Base-by-base conservation (phyloP, 2,113 vertebrate species). In the Brachypteracias leptosomus region DNA sequence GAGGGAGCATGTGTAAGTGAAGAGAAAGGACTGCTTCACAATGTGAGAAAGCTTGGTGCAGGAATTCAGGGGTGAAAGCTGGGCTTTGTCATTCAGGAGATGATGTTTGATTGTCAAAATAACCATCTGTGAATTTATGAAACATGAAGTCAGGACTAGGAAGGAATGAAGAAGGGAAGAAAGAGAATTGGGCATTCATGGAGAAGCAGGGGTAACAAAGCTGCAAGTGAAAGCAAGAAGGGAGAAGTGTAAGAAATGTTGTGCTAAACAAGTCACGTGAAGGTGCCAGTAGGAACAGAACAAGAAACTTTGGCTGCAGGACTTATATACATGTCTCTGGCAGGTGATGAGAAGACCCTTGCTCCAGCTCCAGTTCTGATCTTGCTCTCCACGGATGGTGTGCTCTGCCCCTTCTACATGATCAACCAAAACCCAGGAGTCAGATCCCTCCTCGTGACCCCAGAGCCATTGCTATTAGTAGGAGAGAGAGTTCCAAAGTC, bases 401-500 rank as follows among this genome's bases (percentile, higher is more conserved):
- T 99, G 7, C 98, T 99, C 40, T 99, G 99, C 95, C 99, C 99
- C 0, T 99, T 99, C 95, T 98, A 99, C 31, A 98, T 99, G 96
- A 98, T 99, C 88, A 99, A 99, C 92, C 97, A 98, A 78, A 99
- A 99, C 85, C 98, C 98, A 0, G 98, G 98, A 1, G 96, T 98
- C 15, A 98, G 98, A 67, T 98, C 98, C 2, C 96, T 99, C 26
- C 97, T 98, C 3, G 89, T 95, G 49, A 89, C 96, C 7, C 97
- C 98, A 0, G 91, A 96, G 55, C 70, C 65, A 0, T 97, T 99
- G 58, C 20, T 94, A 3, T 10, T 98, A 74, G 98, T 97, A 13
- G 99, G 99, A 31, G 99, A 99, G 77, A 98, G 99, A 81, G 96
- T 94, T 3, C 97, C 98, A 5, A 98, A 97, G 61, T 38, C 97